These are phyloP conservation scores for Dysdera silvatica DNA, from an alignment of 1,140 invertebrate species.

Conservation along the genomic window DNA sequence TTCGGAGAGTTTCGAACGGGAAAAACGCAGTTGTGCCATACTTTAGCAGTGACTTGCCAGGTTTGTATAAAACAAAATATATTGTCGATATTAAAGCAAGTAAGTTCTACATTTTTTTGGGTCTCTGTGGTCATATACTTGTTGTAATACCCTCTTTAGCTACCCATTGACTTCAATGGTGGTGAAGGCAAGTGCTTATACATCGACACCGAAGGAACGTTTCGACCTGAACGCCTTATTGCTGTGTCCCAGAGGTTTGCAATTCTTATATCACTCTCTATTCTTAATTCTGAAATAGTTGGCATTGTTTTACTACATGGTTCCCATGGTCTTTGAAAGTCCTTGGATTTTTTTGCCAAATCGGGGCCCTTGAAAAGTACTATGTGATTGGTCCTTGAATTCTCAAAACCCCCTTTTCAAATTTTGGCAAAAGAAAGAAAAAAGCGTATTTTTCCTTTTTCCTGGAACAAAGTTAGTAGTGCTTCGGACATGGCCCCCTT, in stretches of 20 bases:
- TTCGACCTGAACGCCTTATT: slow-evolving; percentile 76
- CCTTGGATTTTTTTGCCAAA: no score
- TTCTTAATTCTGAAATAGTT: no score
- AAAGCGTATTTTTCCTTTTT: no score
- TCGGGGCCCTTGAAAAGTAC: no score
- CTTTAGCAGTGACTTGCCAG: slow-evolving; percentile 95
- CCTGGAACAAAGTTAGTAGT: no score
- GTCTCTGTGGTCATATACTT: neutral
- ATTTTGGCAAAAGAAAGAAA: no score
- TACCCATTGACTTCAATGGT: slow-evolving; percentile 92
- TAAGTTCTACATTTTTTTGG: neutral
- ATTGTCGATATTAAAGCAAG: neutral
- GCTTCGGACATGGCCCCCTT: no score
- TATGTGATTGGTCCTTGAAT: no score
- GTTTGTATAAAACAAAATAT: slow-evolving; percentile 43
- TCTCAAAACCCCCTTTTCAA: no score
- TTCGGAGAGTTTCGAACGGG: slow-evolving; percentile 98
- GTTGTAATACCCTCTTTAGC: slow-evolving; percentile 46
- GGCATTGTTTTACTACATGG: no score
- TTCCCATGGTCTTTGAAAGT: no score
- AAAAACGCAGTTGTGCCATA: slow-evolving; percentile 96
- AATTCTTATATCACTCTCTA: neutral
- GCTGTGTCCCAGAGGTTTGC: slow-evolving; percentile 63
- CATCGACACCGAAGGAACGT: slow-evolving; percentile 96
- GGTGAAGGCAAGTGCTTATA: slow-evolving; percentile 97